Conservation (phyloP, 1,140 invertebrate genomes). For the Drosophila malerkotliana region DNA sequence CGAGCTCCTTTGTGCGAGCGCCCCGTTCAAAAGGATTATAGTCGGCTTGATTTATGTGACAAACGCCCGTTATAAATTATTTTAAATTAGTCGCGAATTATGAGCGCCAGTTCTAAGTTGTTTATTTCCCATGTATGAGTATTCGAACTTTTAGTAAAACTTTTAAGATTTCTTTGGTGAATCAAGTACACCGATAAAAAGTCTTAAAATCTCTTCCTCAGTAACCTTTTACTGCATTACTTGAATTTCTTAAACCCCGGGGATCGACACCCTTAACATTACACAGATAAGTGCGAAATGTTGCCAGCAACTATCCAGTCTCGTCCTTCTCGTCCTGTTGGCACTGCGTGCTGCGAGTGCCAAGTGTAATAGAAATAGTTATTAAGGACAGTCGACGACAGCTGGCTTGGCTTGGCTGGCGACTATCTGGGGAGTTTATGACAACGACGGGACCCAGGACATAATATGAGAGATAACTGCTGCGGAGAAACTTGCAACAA, state of each 20-base stretch:
- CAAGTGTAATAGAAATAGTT: conserved; percentile 80
- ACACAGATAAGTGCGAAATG: conserved; percentile 70
- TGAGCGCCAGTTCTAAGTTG: conserved; percentile 51
- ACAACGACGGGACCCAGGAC: conserved; percentile 23
- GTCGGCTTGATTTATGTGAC: conserved; percentile 68
- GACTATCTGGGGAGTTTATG: conserved; percentile 68
- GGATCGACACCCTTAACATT: conserved; percentile 36
- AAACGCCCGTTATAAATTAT: conserved; percentile 74
- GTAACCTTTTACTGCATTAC: conserved; percentile 8
- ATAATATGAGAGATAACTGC: conserved; percentile 42
- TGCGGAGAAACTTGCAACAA: conserved; percentile 55
- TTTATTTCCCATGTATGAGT: conserved; percentile 11
- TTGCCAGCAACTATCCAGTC: conserved; percentile 53
- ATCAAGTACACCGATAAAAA: background rate
- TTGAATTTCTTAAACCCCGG: conserved; percentile 31
- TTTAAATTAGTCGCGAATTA: conserved; percentile 74
- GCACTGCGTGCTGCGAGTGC: conserved; percentile 67
- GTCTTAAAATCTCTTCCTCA: background rate
- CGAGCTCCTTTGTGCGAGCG: conserved; percentile 63
- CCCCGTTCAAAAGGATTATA: conserved; percentile 64
- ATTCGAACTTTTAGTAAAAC: background rate
- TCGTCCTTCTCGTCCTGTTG: conserved; percentile 4
- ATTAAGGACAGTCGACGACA: conserved; percentile 66
- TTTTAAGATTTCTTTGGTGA: too few relatives aligned
- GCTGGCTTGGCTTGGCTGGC: conserved; percentile 32